These are phyloP conservation scores for Dusona sp. DNA, from an alignment of 2,888 invertebrate genomes.

Conservation along the genomic window DNA sequence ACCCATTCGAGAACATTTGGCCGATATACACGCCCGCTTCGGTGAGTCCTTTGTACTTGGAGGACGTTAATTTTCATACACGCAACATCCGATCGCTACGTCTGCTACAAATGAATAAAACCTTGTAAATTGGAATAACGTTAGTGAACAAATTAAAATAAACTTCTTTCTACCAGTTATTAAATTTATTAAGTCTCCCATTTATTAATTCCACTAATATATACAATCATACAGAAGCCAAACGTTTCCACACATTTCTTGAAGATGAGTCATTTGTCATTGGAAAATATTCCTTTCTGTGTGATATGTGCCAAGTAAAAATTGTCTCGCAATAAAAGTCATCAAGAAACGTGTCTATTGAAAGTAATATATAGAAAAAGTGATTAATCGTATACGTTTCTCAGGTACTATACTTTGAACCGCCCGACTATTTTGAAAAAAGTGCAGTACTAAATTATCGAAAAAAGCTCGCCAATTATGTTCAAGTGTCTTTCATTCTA, in stretches of 20 bases:
- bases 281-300: not conserved
- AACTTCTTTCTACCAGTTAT: not conserved
- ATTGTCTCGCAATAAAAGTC: not conserved
- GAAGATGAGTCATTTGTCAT: too few relatives aligned
- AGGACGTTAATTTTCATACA: slow-evolving; percentile 13
- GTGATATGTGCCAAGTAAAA: not conserved
- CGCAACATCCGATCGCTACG: not conserved
- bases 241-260: not conserved
- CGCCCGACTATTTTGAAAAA: not conserved
- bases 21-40: slow-evolving; percentile 31
- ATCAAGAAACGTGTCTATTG: not conserved
- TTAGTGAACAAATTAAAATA: not conserved
- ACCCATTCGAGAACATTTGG: slow-evolving; percentile 34
- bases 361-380: not conserved
- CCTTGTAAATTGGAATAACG: not conserved
- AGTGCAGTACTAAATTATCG: not conserved
- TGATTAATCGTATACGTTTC: not conserved
- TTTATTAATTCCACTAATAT: not conserved
- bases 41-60: slow-evolving; percentile 39
- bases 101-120: not conserved
- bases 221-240: not conserved
- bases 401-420: not conserved
- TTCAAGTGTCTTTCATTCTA: not conserved
- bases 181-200: not conserved
- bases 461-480: not conserved